Base-by-base conservation (phyloP, 2,888 invertebrate species). In the Zaprionus lineosus region DNA sequence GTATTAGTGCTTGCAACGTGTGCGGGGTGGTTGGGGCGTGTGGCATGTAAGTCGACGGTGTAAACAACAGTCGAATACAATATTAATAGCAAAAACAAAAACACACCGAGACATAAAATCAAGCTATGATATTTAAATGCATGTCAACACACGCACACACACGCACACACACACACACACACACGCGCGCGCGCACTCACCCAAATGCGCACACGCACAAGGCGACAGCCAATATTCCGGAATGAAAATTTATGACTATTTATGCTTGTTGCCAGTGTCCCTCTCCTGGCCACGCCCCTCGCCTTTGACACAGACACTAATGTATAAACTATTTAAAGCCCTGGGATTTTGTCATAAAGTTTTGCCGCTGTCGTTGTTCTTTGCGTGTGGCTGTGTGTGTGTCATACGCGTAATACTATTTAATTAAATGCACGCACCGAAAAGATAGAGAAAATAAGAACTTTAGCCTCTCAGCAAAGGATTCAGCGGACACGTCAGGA, bases 361-460 rank as follows among this genome's bases (percentile, higher is more conserved):
- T n/a, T 26, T 46, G 14, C 11, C 48, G 55, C 43, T 57, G 33
- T 44, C 50, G 34, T 48, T 56, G 40, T 41, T 51, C 50, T 29
- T 6, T 24, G 8, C n/a, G 24, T 24, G 24, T 24, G 8, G 29
- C 44, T 14, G n/a, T 31, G 37, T 16, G 5, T 51, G 46, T 36
- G 50, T 24, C 48, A 43, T 41, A 16, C 36, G 40, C 53, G 50
- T 72, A 59, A 62, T 61, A 50, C 29, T 50, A 61, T 68, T 63
- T 67, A 66, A 76, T 77, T 76, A 77, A 71, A 63, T 68, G 57
- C 64, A 63, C 58, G 53, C 60, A 56, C 24, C 21, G 36, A 51
- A 9, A 50, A 52, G 47, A 37, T 51, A 53, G 4, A 44, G 44
- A 58, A 41, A 44, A 43, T 46, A 40, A 28, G 48, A 62, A 50